Base-by-base conservation (phyloP, 2,797 vertebrate species). In the Falco naumanni region DNA sequence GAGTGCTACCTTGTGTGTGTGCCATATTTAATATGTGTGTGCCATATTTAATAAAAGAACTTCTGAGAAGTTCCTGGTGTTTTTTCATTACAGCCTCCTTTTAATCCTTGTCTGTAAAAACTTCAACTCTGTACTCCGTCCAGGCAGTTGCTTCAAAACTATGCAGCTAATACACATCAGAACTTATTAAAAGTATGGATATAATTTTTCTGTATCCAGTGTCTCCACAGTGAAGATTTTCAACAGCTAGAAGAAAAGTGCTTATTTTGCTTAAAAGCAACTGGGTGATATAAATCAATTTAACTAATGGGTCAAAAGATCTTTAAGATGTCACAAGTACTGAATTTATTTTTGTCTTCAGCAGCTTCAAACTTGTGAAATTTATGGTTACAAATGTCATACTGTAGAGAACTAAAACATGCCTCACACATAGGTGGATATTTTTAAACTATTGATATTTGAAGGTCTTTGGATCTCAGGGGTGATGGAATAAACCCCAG, bases 251-350 rank as follows among this genome's bases (percentile, higher is more conserved):
- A 92, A 85, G 43, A 63, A 64, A 91, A 93, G 45, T 53, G 63
- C 60, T 92, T 90, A 29, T 88, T 90, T 88, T 94, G 61, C 72
- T 78, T 78, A 84, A 88, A 92, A 87, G 75, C 80, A 94, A 69
- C 80, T 39, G 50, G 80, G 54, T 69, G 70, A 69, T 37, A 87
- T 26, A 94, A 84, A 82, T 66, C 70, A 83, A 68, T 76, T 84
- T 51, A 95, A 93, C 64, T 89, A 81, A 95, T 7, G 47, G 78
- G 90, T 94, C 82, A 94, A 89, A 97, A 86, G 78, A 81, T 24
- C 54, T 91, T 93, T 45, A 90, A 95, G 78, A 82, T 76, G 68
- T 72, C 85, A 69, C 47, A 70, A 92, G n/a, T 26, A 80, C 56
- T 71, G 41, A 80, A 94, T 87, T 89, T 87, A 70, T 84, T 86